Evolutionary conservation across 1,140 invertebrate species (phyloP).

Genomic region (Zaprionus tsacasi): DNA sequence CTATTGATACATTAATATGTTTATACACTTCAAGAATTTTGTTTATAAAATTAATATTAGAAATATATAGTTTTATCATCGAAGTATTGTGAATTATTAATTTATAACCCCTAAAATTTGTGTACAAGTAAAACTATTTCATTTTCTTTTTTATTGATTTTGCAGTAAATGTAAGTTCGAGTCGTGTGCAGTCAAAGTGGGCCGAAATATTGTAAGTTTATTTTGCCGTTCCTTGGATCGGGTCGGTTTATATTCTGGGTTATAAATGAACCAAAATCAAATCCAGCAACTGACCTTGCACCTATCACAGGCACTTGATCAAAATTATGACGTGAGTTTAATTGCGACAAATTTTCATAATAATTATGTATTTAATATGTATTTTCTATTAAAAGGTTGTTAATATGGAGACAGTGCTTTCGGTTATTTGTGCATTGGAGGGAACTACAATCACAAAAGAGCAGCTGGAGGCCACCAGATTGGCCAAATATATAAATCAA

Average conservation of each 20-base stretch:
- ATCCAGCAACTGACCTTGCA: slow-evolving; percentile 87
- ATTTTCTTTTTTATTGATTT: not conserved
- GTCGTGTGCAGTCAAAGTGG: slow-evolving; percentile 3
- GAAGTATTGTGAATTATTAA: too few species aligned
- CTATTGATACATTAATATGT: not conserved
- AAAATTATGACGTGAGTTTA: slow-evolving; percentile 89
- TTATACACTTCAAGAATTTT: not conserved
- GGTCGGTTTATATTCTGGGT: slow-evolving; percentile 41
- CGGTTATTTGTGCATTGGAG: slow-evolving; percentile 96
- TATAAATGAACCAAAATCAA: slow-evolving; percentile 82
- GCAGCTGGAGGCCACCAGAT: slow-evolving; percentile 95
- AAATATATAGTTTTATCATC: too few species aligned
- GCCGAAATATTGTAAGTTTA: slow-evolving; percentile 24
- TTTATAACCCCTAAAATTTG: too few species aligned
- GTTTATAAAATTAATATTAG: not conserved
- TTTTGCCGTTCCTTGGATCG: slow-evolving; percentile 43
- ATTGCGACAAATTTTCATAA: not conserved
- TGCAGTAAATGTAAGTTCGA: slow-evolving; percentile 31
- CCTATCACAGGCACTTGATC: slow-evolving; percentile 88
- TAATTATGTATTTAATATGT: not conserved
- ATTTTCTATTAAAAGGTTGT: slow-evolving; percentile 89
- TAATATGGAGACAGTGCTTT: slow-evolving; percentile 95
- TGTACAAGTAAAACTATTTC: not conserved
- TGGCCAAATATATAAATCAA: slow-evolving; percentile 97
- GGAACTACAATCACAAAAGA: slow-evolving; percentile 97